A percentile compares a stretch with the other conserved stretches of the same genome.
These are phyloP conservation scores for Plebejus anna DNA, from an alignment of 2,888 invertebrate genomes.

Conservation along the genomic window DNA sequence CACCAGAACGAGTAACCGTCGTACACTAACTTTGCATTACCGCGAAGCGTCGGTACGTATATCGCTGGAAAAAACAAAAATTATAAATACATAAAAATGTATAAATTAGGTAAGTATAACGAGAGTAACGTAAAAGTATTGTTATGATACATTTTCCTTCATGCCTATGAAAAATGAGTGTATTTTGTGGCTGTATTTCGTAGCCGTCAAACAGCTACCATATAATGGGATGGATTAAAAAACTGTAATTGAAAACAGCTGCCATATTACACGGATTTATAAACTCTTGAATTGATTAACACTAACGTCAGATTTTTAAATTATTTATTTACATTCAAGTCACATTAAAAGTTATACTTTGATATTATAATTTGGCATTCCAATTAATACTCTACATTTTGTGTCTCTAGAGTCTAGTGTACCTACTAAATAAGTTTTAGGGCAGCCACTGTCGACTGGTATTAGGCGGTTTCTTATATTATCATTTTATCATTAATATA, in stretches of 20 bases:
- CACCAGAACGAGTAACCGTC: conserved; percentile 42
- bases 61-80: conserved; percentile 32
- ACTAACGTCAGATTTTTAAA: not conserved
- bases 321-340: not conserved
- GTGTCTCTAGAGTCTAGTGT: not conserved
- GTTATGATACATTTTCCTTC: too few relatives aligned
- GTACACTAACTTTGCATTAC: conserved; percentile 40
- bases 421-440: not conserved
- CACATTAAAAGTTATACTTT: not conserved
- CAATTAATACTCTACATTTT: not conserved
- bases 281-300: not conserved
- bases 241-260: too few relatives aligned
- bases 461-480: not conserved
- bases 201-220: too few relatives aligned
- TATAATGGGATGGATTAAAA: too few relatives aligned
- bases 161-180: too few relatives aligned
- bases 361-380: not conserved
- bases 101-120: too few relatives aligned
- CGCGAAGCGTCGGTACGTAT: conserved; percentile 41
- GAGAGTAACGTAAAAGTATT: too few relatives aligned
- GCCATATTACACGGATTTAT: too few relatives aligned
- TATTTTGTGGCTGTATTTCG: too few relatives aligned
- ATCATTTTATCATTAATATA: too few relatives aligned
- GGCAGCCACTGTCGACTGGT: not conserved
- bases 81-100: too few relatives aligned